Conservation (phyloP, 2,888 invertebrate genomes). For the Cryptops parisi region DNA sequence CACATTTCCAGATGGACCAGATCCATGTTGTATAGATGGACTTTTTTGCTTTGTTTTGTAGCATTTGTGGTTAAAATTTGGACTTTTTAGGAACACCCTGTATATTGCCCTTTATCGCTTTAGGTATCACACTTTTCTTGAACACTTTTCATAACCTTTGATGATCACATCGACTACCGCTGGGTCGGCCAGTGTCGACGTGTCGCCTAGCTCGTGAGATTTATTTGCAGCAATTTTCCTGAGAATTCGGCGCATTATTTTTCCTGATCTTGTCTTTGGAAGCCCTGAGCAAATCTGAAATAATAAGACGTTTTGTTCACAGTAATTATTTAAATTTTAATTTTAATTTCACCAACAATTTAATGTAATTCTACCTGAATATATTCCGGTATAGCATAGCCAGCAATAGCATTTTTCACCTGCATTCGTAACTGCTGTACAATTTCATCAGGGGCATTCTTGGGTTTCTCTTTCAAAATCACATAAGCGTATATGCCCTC, state of each 20-base stretch:
- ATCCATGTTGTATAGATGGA: no score
- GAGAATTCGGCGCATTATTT: constrained; percentile 38
- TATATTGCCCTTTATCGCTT: no score
- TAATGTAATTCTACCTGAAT: constrained; percentile 29
- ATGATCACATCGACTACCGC: constrained; percentile 16
- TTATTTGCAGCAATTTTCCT: constrained; percentile 32
- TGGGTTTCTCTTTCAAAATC: constrained; percentile 27
- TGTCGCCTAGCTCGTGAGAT: constrained; percentile 21
- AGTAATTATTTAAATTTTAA: constrained; percentile 10
- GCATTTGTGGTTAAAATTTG: no score
- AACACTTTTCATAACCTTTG: not conserved
- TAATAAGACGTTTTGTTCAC: constrained; percentile 3
- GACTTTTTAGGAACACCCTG: no score
- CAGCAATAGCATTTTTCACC: constrained; percentile 32
- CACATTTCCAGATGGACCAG: no score
- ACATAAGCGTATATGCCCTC: constrained; percentile 39
- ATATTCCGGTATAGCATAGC: constrained; percentile 36
- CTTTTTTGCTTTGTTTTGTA: no score
- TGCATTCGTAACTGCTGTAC: constrained; percentile 25
- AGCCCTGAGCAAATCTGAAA: constrained; percentile 30
- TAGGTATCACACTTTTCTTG: no score
- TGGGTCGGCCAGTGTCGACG: constrained; percentile 22
- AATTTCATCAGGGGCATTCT: constrained; percentile 24
- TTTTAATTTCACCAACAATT: not conserved
- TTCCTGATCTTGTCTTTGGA: constrained; percentile 38